Conservation (phyloP, 2,888 invertebrate species). For the Leptothorax acervorum region DNA sequence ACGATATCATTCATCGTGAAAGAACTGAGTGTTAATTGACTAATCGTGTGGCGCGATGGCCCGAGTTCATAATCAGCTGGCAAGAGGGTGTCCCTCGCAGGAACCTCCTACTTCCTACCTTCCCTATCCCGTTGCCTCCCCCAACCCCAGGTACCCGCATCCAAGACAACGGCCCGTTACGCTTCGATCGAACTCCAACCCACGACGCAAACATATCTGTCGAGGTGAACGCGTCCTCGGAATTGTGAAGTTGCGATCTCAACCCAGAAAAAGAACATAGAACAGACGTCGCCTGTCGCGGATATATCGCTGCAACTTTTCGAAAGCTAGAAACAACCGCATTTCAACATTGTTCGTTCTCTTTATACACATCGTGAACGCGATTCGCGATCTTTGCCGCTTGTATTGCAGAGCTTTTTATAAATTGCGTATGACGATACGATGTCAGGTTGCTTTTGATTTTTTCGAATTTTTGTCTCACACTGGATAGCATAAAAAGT, state of each 20-base stretch:
- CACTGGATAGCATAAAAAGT: not conserved
- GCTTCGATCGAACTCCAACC: slow-evolving; percentile 83
- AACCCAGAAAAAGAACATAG: slow-evolving; percentile 53
- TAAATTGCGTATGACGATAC: not conserved
- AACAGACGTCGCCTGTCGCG: slow-evolving; percentile 30
- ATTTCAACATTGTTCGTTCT: not conserved
- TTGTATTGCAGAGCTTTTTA: not conserved
- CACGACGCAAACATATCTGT: slow-evolving; percentile 82
- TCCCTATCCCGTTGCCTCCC: slow-evolving; percentile 73
- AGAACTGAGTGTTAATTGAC: slow-evolving; percentile 34
- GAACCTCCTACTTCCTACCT: slow-evolving; percentile 70
- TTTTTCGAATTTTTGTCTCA: not conserved
- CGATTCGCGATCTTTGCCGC: not conserved
- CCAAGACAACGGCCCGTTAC: slow-evolving; percentile 85
- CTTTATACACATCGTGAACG: not conserved
- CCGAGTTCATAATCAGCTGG: slow-evolving; percentile 72
- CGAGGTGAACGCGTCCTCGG: slow-evolving; percentile 77
- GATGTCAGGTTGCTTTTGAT: not conserved
- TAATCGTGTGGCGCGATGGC: slow-evolving; percentile 42
- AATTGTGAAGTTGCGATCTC: slow-evolving; percentile 69
- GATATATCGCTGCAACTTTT: slow-evolving; percentile 39
- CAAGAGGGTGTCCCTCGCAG: slow-evolving; percentile 69
- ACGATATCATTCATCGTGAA: not conserved
- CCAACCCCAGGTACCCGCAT: slow-evolving; percentile 83
- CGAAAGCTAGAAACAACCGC: slow-evolving; percentile 28